Evolutionary conservation across 2,797 vertebrate species (phyloP).

Genomic region (Hippoglossus hippoglossus): DNA sequence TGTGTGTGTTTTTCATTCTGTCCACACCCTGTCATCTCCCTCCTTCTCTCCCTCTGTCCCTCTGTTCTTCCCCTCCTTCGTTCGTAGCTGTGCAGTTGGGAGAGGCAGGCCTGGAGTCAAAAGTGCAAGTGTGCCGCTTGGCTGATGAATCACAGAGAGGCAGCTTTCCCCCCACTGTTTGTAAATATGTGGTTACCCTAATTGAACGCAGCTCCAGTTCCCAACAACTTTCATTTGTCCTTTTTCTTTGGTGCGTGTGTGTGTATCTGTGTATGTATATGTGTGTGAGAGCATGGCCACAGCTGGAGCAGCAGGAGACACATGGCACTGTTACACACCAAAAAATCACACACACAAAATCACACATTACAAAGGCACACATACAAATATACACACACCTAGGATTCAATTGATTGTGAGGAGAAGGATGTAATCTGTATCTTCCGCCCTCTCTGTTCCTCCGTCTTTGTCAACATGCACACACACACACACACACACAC

Average conservation of each 20-base stretch:
- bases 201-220: constrained; percentile 82
- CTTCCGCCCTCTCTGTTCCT: constrained; percentile 6
- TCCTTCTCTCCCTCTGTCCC: constrained; percentile 38
- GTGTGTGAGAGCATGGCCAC: constrained; percentile 36
- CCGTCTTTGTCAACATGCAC: no score
- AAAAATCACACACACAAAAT: constrained; percentile 28
- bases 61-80: constrained; percentile 52
- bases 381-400: constrained; percentile 21
- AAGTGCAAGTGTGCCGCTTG: constrained; percentile 81
- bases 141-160: constrained; percentile 80
- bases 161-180: constrained; percentile 76
- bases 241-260: constrained; percentile 34
- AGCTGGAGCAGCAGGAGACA: constrained; percentile 59
- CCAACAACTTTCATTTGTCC: constrained; percentile 79
- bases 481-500: neutral
- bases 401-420: constrained; percentile 22
- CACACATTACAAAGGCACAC: constrained; percentile 27
- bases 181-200: constrained; percentile 85
- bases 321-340: constrained; percentile 41
- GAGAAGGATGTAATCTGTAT: constrained; percentile 26
- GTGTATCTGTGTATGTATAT: constrained; percentile 25
- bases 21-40: constrained; percentile 73
- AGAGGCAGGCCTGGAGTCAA: constrained; percentile 76
- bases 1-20: constrained; percentile 72
- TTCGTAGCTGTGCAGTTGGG: constrained; percentile 49